Conservation (phyloP, 2,888 invertebrate species). For the Synergus gifuensis region DNA sequence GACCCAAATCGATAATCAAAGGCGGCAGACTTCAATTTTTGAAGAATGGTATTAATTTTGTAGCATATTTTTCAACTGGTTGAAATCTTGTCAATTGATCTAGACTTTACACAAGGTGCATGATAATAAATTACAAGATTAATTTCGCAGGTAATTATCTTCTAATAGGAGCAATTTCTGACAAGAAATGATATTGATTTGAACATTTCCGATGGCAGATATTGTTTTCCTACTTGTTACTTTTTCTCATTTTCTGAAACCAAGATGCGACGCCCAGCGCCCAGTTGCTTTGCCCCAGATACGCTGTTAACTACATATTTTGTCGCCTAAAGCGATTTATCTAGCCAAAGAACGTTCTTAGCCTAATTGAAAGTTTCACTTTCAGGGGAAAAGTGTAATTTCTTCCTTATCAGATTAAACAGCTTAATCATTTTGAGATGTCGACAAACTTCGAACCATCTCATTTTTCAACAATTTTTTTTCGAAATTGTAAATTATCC, state of each 20-base stretch:
- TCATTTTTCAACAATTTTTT: neutral
- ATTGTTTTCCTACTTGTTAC: neutral
- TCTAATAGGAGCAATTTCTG: neutral
- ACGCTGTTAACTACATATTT: constrained; percentile 22
- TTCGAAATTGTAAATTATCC: neutral
- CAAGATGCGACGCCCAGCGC: neutral
- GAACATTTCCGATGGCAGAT: neutral
- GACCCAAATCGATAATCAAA: neutral
- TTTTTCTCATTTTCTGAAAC: constrained; percentile 1
- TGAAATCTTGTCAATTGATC: neutral
- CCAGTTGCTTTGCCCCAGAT: constrained; percentile 21
- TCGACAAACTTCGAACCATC: neutral
- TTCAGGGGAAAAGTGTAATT: constrained; percentile 23
- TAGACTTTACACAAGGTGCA: neutral
- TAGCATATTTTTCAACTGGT: neutral
- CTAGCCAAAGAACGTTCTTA: constrained; percentile 12
- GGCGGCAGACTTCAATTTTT: neutral
- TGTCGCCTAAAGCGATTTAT: constrained; percentile 8
- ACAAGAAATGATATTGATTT: constrained; percentile 6
- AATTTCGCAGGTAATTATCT: neutral
- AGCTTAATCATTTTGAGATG: constrained; percentile 20
- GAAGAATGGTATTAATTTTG: neutral
- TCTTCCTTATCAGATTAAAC: constrained; percentile 30
- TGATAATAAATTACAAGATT: neutral
- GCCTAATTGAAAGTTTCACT: constrained; percentile 35